These are phyloP conservation scores for Poeciliopsis turrubarensis DNA, from an alignment of 2,113 vertebrate genomes.

Conservation along the genomic window DNA sequence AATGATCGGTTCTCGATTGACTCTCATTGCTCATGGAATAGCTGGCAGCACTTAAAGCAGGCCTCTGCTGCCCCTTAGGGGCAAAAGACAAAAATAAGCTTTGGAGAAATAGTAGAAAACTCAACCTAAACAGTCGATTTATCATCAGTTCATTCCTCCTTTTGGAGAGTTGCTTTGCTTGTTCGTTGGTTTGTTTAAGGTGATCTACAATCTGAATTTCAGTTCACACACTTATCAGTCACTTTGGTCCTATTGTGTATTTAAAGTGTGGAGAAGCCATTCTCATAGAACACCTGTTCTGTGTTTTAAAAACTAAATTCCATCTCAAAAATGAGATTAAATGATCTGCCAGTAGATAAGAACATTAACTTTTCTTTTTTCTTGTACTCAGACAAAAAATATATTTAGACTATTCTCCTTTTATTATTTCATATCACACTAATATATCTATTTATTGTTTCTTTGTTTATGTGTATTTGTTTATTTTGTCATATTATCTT, in stretches of 20 bases:
- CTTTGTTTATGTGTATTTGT: too few species aligned
- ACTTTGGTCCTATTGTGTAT: too few species aligned
- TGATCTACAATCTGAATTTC: slow-evolving; percentile 13
- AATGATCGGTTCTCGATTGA: slow-evolving; percentile 32
- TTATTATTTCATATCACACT: too few species aligned
- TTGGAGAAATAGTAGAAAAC: not conserved
- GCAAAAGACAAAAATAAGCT: slow-evolving; percentile 25
- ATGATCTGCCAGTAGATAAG: not conserved
- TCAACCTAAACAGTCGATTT: not conserved
- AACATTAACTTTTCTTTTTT: not conserved
- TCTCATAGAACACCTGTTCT: not conserved
- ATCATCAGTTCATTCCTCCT: slow-evolving; percentile 6
- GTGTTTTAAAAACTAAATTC: not conserved
- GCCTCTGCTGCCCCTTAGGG: slow-evolving; percentile 80
- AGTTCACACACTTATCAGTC: not conserved
- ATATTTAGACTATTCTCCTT: too few species aligned
- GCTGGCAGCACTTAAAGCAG: slow-evolving; percentile 49
- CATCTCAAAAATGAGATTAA: not conserved
- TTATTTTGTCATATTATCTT: too few species aligned
- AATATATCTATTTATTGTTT: too few species aligned
- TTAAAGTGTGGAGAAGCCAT: too few species aligned
- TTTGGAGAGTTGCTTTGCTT: not conserved
- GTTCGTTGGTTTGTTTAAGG: not conserved
- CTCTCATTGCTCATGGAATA: slow-evolving; percentile 34
- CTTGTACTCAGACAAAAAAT: not conserved